Conservation (phyloP, 2,797 vertebrate species). For the Acropternis orthonyx region DNA sequence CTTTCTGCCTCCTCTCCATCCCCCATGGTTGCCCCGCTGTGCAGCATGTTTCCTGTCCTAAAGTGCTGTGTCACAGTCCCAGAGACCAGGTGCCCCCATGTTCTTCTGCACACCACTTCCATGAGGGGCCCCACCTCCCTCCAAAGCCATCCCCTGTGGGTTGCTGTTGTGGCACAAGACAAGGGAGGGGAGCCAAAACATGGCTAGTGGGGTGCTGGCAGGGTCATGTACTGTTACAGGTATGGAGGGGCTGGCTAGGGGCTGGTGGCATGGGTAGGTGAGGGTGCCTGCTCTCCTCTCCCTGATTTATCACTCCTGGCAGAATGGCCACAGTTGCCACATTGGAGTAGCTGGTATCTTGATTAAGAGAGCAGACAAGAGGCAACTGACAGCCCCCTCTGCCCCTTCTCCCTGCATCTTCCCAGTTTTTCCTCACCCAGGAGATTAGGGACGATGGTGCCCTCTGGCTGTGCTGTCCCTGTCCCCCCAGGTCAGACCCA, state of each 20-base stretch:
- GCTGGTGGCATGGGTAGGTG: fast-evolving
- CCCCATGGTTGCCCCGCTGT: neutral
- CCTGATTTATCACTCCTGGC: neutral
- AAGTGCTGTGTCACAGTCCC: neutral
- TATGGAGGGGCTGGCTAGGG: neutral
- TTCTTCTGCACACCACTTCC: neutral
- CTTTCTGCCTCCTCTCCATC: neutral
- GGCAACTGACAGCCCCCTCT: neutral
- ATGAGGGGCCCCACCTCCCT: neutral
- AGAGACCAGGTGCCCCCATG: fast-evolving
- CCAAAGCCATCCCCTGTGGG: neutral
- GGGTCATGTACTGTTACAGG: neutral
- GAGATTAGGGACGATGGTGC: neutral
- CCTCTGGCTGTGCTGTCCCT: neutral
- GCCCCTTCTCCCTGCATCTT: neutral
- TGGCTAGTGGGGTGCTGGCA: neutral
- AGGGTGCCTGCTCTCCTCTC: neutral
- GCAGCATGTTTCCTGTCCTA: neutral
- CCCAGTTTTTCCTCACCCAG: neutral
- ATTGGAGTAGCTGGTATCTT: neutral
- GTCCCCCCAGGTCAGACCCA: neutral
- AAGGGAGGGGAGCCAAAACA: neutral
- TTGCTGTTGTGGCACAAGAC: neutral
- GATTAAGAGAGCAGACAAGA: constrained; percentile 7
- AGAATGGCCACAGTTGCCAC: neutral